phyloP scores from a whole-genome alignment of 2,797 vertebrate genomes.

The Enteromius fasciolatus region DNA sequence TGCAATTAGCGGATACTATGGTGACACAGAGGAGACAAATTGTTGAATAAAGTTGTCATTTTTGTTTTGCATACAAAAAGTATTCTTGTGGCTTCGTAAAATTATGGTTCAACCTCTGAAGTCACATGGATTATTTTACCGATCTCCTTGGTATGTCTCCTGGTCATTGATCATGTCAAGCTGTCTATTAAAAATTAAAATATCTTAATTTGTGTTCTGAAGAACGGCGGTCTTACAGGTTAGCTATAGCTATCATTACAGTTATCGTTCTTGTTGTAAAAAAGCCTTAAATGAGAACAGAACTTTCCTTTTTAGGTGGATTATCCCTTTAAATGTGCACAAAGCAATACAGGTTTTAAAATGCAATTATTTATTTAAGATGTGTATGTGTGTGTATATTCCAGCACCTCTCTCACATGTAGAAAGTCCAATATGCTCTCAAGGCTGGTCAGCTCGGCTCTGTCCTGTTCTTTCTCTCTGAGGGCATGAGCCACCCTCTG shows the following conservation, averaged over 20 bases:
- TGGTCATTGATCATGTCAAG: no score
- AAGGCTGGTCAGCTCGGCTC: slow-evolving; percentile 71
- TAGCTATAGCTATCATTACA: neutral
- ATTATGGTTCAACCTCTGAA: no score
- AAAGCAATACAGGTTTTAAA: neutral
- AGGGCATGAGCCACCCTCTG: slow-evolving; percentile 69
- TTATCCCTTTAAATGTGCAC: neutral
- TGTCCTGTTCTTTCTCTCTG: slow-evolving; percentile 73
- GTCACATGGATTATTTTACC: no score
- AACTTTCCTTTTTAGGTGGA: neutral
- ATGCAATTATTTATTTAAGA: neutral
- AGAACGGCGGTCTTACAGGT: no score
- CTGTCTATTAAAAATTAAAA: no score
- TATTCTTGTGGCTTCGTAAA: no score
- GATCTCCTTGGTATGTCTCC: no score
- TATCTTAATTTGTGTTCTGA: no score
- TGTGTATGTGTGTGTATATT: neutral
- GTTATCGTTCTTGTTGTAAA: neutral
- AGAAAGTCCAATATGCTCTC: slow-evolving; percentile 76
- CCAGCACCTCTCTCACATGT: slow-evolving; percentile 64
- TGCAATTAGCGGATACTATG: no score
- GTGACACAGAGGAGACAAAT: no score
- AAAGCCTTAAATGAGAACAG: neutral
- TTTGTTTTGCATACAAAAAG: no score
- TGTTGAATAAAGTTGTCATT: no score